Percentiles rank a stretch among this genome's conserved stretches.
Conservation (phyloP, 2,888 invertebrate genomes). For the Dasysyrphus tricinctus region DNA sequence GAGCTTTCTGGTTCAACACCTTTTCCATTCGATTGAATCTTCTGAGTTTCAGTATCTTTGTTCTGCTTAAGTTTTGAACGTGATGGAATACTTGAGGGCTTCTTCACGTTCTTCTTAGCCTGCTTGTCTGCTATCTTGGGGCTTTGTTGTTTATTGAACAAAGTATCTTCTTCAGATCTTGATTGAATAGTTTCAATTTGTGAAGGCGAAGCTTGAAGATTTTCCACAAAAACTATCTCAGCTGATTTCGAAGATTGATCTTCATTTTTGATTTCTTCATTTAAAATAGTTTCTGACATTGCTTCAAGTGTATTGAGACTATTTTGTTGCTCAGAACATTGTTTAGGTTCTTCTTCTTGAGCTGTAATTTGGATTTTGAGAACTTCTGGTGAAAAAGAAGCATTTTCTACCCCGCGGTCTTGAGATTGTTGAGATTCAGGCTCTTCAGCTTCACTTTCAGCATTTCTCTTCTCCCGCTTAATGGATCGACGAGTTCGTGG, state of each 20-base stretch:
- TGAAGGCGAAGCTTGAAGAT: not conserved
- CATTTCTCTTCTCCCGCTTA: conserved; percentile 32
- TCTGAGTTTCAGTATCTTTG: not conserved
- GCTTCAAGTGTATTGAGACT: not conserved
- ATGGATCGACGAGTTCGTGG: conserved; percentile 30
- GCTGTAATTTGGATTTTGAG: not conserved
- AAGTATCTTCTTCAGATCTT: not conserved
- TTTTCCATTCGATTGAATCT: not conserved
- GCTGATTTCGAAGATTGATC: not conserved
- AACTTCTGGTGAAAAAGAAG: not conserved
- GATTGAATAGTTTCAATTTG: not conserved
- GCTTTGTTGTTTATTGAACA: not conserved
- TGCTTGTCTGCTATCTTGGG: not conserved
- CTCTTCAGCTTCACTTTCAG: not conserved
- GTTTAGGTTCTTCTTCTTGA: not conserved
- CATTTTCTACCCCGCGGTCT: too few relatives aligned
- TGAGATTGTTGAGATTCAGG: not conserved
- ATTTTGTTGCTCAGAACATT: not conserved
- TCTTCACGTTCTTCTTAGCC: not conserved
- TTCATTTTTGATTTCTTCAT: not conserved
- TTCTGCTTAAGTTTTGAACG: conserved; percentile 1
- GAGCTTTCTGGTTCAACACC: not conserved
- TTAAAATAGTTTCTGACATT: not conserved
- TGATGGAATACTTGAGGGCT: conserved; percentile 47
- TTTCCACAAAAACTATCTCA: not conserved